Evolutionary conservation across 2,888 invertebrate species (phyloP), one percentile per base, ranked within the genome.

Genomic region (Amphipoea oculea): DNA sequence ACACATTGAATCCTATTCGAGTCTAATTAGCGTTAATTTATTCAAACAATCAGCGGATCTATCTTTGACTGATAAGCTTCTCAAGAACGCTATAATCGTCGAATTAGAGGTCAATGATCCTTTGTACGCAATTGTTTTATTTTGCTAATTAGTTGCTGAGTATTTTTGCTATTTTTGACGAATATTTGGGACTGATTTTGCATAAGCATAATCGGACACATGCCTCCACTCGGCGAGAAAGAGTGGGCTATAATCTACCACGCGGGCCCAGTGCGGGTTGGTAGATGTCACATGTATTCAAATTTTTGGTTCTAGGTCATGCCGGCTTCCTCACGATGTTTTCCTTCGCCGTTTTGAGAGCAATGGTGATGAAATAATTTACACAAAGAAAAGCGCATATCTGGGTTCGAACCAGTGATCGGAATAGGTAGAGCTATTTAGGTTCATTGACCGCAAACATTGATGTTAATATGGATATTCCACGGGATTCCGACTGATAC

Each of bases 1-100:
- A 73, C 74, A 65, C 3, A 76, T 79, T 77, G 45, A 76, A 76
- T 79, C 14, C 57, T 48, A 73, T 81, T 65, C 12, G n/a, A 9
- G 62, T 63, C 65, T 84, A 89, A 89, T 89, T 89, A 78, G 65
- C 60, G 65, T 51, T 79, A 81, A 87, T 89, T 83, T 84, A 87
- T 84, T 76, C 81, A 60, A 77, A 78, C 76, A 73, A 89, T 87
- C 87, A 74, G 72, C 7, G 54, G 42, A 86, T 79, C 62, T 88
- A 83, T 86, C 84, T 89, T 88, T 87, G 78, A 79, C 89, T 78
- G 89, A 87, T 87, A 87, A 87, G 81, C 73, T 72, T 83, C 63
- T 77, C 45, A 78, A 68, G 66, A 70, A 81, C 78, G 12, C 76
- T 65, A 23, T 78, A 83, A 76, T 88, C 72, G 51, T 20, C n/a